Evolutionary conservation across 2,888 invertebrate genomes (phyloP).

Genomic region (Mesorhabditis sp.): DNA sequence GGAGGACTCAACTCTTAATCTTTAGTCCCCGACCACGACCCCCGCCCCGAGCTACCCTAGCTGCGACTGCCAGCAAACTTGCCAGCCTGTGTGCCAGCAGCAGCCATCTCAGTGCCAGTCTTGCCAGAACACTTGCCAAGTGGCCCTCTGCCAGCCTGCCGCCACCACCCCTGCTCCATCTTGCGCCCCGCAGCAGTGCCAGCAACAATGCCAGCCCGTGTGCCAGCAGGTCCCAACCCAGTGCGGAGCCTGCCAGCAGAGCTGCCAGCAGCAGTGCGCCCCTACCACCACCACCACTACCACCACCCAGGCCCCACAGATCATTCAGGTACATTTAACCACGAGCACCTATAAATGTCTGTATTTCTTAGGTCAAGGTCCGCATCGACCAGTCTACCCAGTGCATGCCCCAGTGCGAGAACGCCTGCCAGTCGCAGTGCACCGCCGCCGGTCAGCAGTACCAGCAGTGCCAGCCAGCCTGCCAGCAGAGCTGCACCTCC

Average conservation of each 20-base stretch:
- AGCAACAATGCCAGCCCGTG: slow-evolving; percentile 21
- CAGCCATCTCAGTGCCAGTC: slow-evolving; percentile 6
- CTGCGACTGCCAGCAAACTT: background rate
- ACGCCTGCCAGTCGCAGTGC: slow-evolving; percentile 25
- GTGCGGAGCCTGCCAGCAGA: slow-evolving; percentile 23
- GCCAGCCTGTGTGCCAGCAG: slow-evolving; percentile 3
- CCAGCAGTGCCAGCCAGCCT: slow-evolving; percentile 33
- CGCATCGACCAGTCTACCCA: slow-evolving; percentile 28
- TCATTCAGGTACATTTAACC: slow-evolving; percentile 5
- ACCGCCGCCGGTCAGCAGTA: slow-evolving; percentile 15
- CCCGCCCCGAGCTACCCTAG: background rate
- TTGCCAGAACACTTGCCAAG: slow-evolving; percentile 6
- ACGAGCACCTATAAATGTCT: background rate
- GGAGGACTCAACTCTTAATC: background rate
- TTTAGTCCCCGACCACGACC: background rate
- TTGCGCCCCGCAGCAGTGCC: slow-evolving; percentile 18
- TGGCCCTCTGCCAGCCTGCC: background rate
- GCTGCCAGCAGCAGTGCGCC: slow-evolving; percentile 24
- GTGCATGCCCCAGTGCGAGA: slow-evolving; percentile 33
- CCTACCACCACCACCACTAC: slow-evolving; percentile 20
- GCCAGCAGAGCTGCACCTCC: slow-evolving; percentile 28
- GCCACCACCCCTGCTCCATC: slow-evolving; percentile 9
- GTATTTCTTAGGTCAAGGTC: background rate
- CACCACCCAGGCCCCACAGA: slow-evolving; percentile 18
- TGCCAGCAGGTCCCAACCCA: slow-evolving; percentile 21